Evolutionary conservation across 2,113 vertebrate genomes (phyloP), one percentile per base, ranked within the genome.

Genomic region (Myiozetetes cayanensis): DNA sequence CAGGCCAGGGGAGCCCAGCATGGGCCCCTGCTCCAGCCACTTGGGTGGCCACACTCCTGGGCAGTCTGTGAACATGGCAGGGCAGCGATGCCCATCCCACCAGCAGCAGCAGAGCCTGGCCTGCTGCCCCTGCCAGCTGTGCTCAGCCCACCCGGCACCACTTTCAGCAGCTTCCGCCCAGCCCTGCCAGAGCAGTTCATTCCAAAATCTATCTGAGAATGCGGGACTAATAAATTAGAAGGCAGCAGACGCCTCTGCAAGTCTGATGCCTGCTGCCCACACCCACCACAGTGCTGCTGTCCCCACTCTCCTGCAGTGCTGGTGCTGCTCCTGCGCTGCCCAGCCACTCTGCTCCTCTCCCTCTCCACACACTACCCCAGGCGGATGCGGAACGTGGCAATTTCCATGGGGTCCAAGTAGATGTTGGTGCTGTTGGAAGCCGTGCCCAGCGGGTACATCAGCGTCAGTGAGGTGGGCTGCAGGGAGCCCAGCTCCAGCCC

Each of bases 321-420:
- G 71, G 76, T 4, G 62, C 85, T 25, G 41, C 72, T 87, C 71
- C 72, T 46, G 12, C 1, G 9, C 67, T 23, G 67, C 65, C 33
- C 52, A 31, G 85, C 52, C 82, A 18, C 30, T 49, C 76, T 37
- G 23, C 49, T 86, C 61, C 82, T 52, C 85, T 67, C 47, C 47
- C 2, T 31, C 84, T 70, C 49, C 39, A 61, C 67, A 24, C 6
- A 30, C 97, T 99, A 99, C 96, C 98, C 98, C 87, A 99, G 96
- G 91, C 98, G 99, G 94, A 99, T 89, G 96, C 99, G 99, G 91
- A 98, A 99, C 47, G 99, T 97, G 47, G 99, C 98, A 0, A 99
- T 98, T 97, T 99, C 99, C 99, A 99, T 99, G 91, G 99, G 99
- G 67, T 99, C 98, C 96, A 99, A 74, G 77, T 27, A 98, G 96